A percentile compares a stretch with the other conserved stretches of the same genome.
Evolutionary conservation across 2,113 vertebrate species (phyloP).

Genomic region (Hippocampus guttulatus): DNA sequence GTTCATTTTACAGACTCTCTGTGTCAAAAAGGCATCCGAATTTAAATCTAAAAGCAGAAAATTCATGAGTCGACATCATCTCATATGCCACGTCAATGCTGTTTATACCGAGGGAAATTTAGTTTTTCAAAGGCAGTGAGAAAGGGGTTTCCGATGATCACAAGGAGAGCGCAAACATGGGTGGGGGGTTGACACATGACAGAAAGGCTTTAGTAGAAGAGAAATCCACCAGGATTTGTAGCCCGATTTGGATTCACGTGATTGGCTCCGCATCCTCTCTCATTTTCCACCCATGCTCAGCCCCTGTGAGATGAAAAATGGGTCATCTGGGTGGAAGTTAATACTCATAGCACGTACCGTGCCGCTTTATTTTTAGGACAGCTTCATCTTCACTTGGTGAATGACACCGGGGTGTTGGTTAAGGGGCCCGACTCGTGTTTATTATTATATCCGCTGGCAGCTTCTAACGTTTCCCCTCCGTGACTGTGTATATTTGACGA

Average conservation of each 20-base stretch:
- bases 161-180: constrained; percentile 23
- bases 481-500: constrained; percentile 52
- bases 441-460: constrained; percentile 51
- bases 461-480: constrained; percentile 52
- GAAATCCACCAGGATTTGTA: constrained; percentile 64
- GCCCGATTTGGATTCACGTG: constrained; percentile 65
- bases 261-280: constrained; percentile 38
- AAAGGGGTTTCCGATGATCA: not conserved
- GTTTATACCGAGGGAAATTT: not conserved
- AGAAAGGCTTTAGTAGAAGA: constrained; percentile 49
- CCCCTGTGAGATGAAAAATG: constrained; percentile 71
- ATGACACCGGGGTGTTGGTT: constrained; percentile 53
- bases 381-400: constrained; percentile 39
- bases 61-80: not conserved
- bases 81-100: not conserved
- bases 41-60: not conserved
- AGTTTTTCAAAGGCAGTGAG: not conserved
- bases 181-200: constrained; percentile 53
- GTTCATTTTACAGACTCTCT: not conserved
- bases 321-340: constrained; percentile 72
- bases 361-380: constrained; percentile 72
- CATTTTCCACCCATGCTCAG: constrained; percentile 49
- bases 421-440: constrained; percentile 30
- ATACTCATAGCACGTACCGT: constrained; percentile 66
- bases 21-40: not conserved